A percentile compares a stretch with the other conserved stretches of the same genome.
These are phyloP conservation scores for Chrysotoxum bicinctum DNA, from an alignment of 2,888 invertebrate species.

Conservation along the genomic window DNA sequence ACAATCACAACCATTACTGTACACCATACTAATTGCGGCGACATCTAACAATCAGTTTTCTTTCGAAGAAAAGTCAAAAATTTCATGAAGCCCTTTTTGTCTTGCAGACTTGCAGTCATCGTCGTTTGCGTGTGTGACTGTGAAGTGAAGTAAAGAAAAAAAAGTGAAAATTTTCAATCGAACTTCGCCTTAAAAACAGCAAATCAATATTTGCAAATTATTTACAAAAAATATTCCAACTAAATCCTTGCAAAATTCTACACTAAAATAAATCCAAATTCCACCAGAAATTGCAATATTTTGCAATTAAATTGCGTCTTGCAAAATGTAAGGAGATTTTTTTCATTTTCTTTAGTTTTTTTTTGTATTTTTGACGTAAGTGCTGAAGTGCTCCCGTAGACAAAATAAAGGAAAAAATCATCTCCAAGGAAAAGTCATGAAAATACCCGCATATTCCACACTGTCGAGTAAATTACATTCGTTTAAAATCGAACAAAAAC, in stretches of 20 bases:
- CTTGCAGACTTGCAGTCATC: slow-evolving; percentile 16
- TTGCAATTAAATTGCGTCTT: slow-evolving; percentile 46
- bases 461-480: neutral
- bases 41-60: neutral
- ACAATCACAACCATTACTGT: neutral
- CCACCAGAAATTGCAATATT: slow-evolving; percentile 6
- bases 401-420: neutral
- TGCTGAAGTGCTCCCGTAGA: slow-evolving; percentile 40
- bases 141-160: slow-evolving; percentile 25
- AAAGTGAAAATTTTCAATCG: slow-evolving; percentile 60
- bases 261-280: neutral
- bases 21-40: neutral
- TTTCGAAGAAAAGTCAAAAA: neutral
- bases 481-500: neutral
- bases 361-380: slow-evolving; percentile 60
- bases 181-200: slow-evolving; percentile 23
- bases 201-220: slow-evolving; percentile 27
- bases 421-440: slow-evolving; percentile 9
- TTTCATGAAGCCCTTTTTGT: neutral
- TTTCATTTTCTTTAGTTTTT: neutral
- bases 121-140: slow-evolving; percentile 16
- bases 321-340: slow-evolving; percentile 65
- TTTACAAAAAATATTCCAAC: slow-evolving; percentile 23
- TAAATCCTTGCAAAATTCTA: neutral
- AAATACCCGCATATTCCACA: neutral